These are phyloP conservation scores for Stictonetta naevosa DNA, from an alignment of 2,113 vertebrate genomes.

Conservation along the genomic window DNA sequence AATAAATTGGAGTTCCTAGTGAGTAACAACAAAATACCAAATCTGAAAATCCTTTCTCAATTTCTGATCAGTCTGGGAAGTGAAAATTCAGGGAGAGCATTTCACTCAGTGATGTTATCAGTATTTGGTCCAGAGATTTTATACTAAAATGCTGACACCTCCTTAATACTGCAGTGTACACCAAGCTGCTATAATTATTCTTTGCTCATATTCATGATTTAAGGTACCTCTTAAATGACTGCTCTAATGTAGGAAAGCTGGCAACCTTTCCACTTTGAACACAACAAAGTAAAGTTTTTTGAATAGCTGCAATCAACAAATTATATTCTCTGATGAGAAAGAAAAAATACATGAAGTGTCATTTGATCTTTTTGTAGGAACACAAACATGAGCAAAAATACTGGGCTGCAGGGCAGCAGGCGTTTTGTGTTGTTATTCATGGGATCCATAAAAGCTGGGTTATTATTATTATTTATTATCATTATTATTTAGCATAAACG, in stretches of 20 bases:
- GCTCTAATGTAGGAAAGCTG: background rate
- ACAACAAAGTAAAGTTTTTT: background rate
- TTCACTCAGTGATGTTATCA: background rate
- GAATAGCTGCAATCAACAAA: background rate
- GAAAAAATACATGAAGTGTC: background rate
- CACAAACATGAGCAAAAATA: background rate
- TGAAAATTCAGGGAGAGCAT: background rate
- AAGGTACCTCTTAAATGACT: background rate
- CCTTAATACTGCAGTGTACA: background rate
- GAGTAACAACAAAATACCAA: background rate
- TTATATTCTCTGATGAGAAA: background rate
- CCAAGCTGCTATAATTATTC: background rate
- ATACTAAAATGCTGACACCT: background rate
- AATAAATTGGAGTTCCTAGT: background rate
- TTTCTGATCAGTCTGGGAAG: background rate
- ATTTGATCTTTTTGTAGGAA: background rate
- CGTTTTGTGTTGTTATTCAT: background rate
- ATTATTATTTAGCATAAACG: background rate
- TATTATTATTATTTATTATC: background rate
- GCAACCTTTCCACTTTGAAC: background rate
- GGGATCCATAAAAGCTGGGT: background rate
- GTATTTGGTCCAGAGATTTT: background rate
- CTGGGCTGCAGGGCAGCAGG: background rate
- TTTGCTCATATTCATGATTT: background rate
- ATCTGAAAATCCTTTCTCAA: background rate